Conservation (phyloP, 1,140 invertebrate species). For the Drosophila littoralis region DNA sequence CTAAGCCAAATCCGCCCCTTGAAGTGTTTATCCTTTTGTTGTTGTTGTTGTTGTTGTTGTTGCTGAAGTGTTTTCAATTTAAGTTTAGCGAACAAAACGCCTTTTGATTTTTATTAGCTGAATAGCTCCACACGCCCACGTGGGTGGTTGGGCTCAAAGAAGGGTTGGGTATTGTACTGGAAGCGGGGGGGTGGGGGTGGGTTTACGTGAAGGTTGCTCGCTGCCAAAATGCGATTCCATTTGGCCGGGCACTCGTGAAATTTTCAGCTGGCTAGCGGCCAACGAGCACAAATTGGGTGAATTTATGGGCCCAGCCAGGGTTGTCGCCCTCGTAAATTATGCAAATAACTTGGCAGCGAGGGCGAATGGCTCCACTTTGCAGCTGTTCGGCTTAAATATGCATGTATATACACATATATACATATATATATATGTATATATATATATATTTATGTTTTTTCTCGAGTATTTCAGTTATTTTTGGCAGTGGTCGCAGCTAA, state of each 20-base stretch:
- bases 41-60: constrained; percentile 38
- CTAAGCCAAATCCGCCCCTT: constrained; percentile 81
- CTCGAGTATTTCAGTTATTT: constrained; percentile 25
- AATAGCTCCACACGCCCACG: constrained; percentile 39
- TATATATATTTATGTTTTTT: neutral
- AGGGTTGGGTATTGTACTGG: neutral
- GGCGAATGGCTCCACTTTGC: constrained; percentile 22
- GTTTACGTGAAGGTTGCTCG: constrained; percentile 24
- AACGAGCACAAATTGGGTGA: constrained; percentile 22
- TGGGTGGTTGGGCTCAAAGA: neutral
- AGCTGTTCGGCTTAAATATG: constrained; percentile 16
- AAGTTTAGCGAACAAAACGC: constrained; percentile 82
- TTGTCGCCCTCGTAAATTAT: constrained; percentile 79
- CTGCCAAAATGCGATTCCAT: constrained; percentile 52
- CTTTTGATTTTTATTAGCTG: constrained; percentile 81
- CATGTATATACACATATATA: no score
- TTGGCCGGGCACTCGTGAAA: constrained; percentile 25
- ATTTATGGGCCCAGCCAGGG: constrained; percentile 69
- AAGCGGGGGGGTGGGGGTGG: neutral
- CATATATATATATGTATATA: no score
- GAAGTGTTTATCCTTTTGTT: constrained; percentile 76
- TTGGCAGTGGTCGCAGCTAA: constrained; percentile 55
- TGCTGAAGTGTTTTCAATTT: constrained; percentile 79
- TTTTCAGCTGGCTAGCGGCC: constrained; percentile 45
- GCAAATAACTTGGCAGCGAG: constrained; percentile 52